Evolutionary conservation across 2,888 invertebrate species (phyloP).

Genomic region (Parthenolecanium corni): DNA sequence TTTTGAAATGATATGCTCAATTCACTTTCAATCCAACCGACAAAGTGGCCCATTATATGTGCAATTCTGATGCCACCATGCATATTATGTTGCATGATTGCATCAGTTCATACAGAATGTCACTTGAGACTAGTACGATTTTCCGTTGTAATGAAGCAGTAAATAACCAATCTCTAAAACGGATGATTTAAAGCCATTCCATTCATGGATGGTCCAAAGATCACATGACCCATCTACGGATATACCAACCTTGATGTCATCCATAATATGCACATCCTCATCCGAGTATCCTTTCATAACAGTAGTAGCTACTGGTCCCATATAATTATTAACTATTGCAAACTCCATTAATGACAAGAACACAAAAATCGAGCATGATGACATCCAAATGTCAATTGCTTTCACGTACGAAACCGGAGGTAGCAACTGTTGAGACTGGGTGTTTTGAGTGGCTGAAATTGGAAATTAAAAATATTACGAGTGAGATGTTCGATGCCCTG

Average conservation of each 20-base stretch:
- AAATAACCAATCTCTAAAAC: no score
- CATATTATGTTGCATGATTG: no score
- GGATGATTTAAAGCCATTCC: no score
- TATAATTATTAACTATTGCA: slow-evolving; percentile 78
- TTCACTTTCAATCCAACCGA: no score
- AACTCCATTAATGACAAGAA: slow-evolving; percentile 82
- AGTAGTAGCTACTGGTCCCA: slow-evolving; percentile 76
- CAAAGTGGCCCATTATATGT: no score
- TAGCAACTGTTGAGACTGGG: slow-evolving; percentile 76
- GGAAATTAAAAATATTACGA: slow-evolving; percentile 27
- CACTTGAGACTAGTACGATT: no score
- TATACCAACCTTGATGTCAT: slow-evolving; percentile 67
- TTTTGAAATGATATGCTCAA: no score
- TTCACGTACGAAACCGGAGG: slow-evolving; percentile 88
- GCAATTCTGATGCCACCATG: no score
- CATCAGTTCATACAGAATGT: no score
- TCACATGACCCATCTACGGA: no score
- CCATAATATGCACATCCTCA: slow-evolving; percentile 62
- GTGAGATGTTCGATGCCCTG: slow-evolving; percentile 8
- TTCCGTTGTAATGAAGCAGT: no score
- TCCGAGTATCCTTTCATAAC: slow-evolving; percentile 84
- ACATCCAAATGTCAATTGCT: slow-evolving; percentile 89
- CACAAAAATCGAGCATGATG: slow-evolving; percentile 82
- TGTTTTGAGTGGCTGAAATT: slow-evolving; percentile 71
- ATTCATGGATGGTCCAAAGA: no score